Evolutionary conservation across 1,140 invertebrate species (phyloP).

Genomic region (Pseudomyrmex flavicornis): DNA sequence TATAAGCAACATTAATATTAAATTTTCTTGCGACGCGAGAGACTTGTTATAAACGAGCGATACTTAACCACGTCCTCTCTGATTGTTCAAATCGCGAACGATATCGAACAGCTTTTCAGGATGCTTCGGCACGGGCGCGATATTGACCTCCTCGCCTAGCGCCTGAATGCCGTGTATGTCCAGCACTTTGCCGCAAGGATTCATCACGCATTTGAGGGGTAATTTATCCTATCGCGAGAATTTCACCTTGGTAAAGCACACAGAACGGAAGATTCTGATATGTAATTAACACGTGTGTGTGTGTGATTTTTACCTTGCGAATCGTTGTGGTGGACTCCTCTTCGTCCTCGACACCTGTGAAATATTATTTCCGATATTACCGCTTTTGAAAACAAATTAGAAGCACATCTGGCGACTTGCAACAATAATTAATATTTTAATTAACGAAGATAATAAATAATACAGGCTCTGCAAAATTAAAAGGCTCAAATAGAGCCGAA

Average conservation of each 20-base stretch:
- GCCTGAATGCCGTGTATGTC: constrained; percentile 88
- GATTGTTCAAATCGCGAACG: constrained; percentile 91
- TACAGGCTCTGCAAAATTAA: too few relatives aligned
- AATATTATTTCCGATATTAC: constrained; percentile 29
- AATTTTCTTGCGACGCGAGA: too few relatives aligned
- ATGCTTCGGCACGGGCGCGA: constrained; percentile 84
- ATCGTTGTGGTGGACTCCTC: constrained; percentile 77
- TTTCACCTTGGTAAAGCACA: neutral
- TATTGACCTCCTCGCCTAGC: constrained; percentile 89
- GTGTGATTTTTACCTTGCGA: constrained; percentile 74
- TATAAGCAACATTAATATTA: neutral
- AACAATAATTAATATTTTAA: too few relatives aligned
- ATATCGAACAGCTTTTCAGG: constrained; percentile 88
- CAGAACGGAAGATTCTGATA: neutral
- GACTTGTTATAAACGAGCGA: neutral
- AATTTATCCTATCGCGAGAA: constrained; percentile 85
- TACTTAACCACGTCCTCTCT: constrained; percentile 89
- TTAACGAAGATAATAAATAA: too few relatives aligned
- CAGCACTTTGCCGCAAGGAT: constrained; percentile 91
- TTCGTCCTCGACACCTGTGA: constrained; percentile 79
- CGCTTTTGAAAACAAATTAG: neutral
- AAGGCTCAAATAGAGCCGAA: too few relatives aligned
- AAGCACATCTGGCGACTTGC: neutral
- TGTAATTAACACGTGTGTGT: neutral
- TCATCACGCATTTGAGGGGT: constrained; percentile 91